Evolutionary conservation across 2,888 invertebrate genomes (phyloP), one percentile per base, ranked within the genome.

Genomic region (Drosophila histrio): DNA sequence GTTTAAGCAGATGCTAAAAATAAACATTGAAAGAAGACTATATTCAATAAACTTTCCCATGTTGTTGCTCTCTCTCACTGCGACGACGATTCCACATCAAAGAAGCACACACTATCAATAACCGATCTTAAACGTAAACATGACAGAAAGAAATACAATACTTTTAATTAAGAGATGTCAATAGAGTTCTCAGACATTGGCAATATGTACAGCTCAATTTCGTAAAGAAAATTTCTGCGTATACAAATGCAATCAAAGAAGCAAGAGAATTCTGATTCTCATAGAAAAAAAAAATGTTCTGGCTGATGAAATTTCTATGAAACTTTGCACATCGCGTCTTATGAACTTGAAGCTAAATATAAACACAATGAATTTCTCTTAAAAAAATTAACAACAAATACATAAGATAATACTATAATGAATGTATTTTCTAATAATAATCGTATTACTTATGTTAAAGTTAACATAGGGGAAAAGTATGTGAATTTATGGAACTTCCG

Each of bases 271-370:
- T 13, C 19, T 17, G 22, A 19, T 26, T 13, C 19, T 17, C 17
- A 19, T 39, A 15, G 6, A 34, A 34, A 50, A 4, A 22, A 1
- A 15, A 32, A 24, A 44, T 32, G 3, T 34, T 56, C 68, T 56
- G 30, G 71, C 79, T 79, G 79, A 79, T 65, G 82, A 79, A 79
- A 79, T 79, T 52, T 58, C 50, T 21, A 9, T 28, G 15, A 61
- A 63, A 50, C 52, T 54, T 71, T 81, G 36, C 44, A 17, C 15
- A 3, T 1, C 38, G 24, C 6, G 21, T 28, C 57, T n/a, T n/a
- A 26, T 62, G 26, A 76, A 61, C 65, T 59, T 60, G 68, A 41
- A 21, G 21, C 71, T 73, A 81, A 73, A 64, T 47, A 76, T 76
- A 66, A 70, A 62, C 49, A 54, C 26, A 21, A 46, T 17, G 9